Evolutionary conservation across 2,797 vertebrate species (phyloP).

Genomic region (Coranthus polyacanthus): DNA sequence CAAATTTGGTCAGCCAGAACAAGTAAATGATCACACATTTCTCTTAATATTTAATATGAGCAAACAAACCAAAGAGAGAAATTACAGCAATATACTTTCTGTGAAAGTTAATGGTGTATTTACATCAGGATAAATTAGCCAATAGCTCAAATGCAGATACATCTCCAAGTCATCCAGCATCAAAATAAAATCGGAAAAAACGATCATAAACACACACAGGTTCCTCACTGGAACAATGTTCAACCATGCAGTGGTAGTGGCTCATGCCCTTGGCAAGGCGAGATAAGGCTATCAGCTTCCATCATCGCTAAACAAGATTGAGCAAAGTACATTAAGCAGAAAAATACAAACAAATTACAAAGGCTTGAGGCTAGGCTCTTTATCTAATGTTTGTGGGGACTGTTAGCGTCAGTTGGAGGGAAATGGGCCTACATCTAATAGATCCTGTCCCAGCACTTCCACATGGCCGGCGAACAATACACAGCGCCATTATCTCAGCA

Average conservation of each 20-base stretch:
- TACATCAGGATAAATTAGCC: constrained; percentile 40
- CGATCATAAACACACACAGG: constrained; percentile 30
- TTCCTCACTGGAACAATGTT: constrained; percentile 78
- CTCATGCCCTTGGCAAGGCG: constrained; percentile 84
- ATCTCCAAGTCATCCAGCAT: constrained; percentile 58
- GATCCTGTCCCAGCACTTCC: constrained; percentile 86
- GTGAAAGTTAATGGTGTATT: constrained; percentile 33
- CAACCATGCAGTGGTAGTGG: constrained; percentile 73
- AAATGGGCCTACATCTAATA: constrained; percentile 85
- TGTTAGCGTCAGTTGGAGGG: constrained; percentile 81
- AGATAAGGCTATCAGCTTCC: constrained; percentile 89
- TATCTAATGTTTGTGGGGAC: constrained; percentile 86
- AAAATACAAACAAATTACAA: constrained; percentile 91
- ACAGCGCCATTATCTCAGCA: constrained; percentile 80
- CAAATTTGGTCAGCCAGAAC: constrained; percentile 15
- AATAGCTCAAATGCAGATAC: constrained; percentile 65
- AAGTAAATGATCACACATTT: constrained; percentile 14
- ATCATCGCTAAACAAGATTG: constrained; percentile 89
- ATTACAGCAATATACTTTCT: constrained; percentile 11
- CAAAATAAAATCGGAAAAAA: constrained; percentile 50
- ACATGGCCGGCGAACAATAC: constrained; percentile 83
- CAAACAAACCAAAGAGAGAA: constrained; percentile 23
- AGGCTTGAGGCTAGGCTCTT: constrained; percentile 86
- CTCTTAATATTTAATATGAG: constrained; percentile 24
- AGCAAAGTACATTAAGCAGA: constrained; percentile 90